A percentile compares a stretch with the other conserved stretches of the same genome.
Evolutionary conservation across 2,888 invertebrate genomes (phyloP).

Genomic region (Rhabditoides inermis): DNA sequence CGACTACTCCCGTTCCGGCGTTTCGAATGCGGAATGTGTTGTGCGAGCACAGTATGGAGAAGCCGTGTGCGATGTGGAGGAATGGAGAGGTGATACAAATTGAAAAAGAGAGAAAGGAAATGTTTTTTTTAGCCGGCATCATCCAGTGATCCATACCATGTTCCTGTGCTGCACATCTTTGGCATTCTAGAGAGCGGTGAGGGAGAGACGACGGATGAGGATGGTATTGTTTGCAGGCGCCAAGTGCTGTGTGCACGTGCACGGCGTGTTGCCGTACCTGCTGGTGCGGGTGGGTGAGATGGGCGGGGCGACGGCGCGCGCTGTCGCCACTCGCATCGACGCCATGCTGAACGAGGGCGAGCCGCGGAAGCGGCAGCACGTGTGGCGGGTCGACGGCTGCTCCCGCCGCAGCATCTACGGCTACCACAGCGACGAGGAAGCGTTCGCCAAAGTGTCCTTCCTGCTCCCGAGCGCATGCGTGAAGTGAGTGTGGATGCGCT

Average conservation of each 20-base stretch:
- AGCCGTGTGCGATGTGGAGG: slow-evolving; percentile 2
- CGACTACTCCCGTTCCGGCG: too few relatives aligned
- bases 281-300: slow-evolving; percentile 32
- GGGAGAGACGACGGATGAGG: not conserved
- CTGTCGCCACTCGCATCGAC: too few relatives aligned
- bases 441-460: slow-evolving; percentile 36
- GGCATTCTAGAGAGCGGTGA: slow-evolving; percentile 5
- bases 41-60: slow-evolving; percentile 7
- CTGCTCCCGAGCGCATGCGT: slow-evolving; percentile 30
- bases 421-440: slow-evolving; percentile 29
- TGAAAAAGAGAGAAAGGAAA: too few relatives aligned
- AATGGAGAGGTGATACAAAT: too few relatives aligned
- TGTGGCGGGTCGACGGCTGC: too few relatives aligned
- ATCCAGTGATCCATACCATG: too few relatives aligned
- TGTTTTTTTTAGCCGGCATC: too few relatives aligned
- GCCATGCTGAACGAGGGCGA: too few relatives aligned
- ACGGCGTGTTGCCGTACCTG: slow-evolving; percentile 41
- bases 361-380: too few relatives aligned
- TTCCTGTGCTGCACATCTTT: slow-evolving; percentile 8
- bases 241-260: slow-evolving; percentile 41
- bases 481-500: too few relatives aligned
- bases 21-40: slow-evolving; percentile 7
- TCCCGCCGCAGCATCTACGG: too few relatives aligned
- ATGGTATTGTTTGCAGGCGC: slow-evolving; percentile 16
- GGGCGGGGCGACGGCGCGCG: slow-evolving; percentile 14